Base-by-base conservation (phyloP, 2,113 vertebrate species). In the Pyrgilauda ruficollis region DNA sequence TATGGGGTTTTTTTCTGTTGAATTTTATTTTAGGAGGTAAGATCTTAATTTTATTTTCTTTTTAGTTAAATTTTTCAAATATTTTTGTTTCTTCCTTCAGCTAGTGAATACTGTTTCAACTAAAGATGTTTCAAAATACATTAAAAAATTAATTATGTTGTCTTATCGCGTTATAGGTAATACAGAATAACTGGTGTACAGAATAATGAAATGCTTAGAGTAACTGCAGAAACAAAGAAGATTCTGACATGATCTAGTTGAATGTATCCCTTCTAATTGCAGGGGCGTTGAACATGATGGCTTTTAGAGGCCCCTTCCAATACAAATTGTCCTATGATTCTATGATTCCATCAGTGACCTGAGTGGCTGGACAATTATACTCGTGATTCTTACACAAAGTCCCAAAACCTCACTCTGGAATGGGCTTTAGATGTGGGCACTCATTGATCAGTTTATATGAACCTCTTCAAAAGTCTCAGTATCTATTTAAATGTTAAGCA, bases 311-410 rank as follows among this genome's bases (percentile, higher is more conserved):
- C 10, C 10, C 6, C 4, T 69, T 64, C n/a, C 20, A 53, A 43
- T 8, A 9, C 8, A 35, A 70, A 61, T 26, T 39, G 3, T 59
- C 49, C 20, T 31, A 2, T 43, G n/a, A 43, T 9, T 77, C 21
- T 26, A 5, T 64, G 23, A 41, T 53, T 69, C 13, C 11, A 2
- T 27, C 28, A 24, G 13, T 67, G 37, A 55, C 30, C 6, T 37
- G 12, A 58, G 21, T 30, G 35, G 4, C 27, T 64, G 33, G 2
- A 66, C 7, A 7, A 59, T 76, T 85, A 75, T 16, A 22, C 7
- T 20, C 0, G 0, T 58, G 28, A 24, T 58, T 86, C 23, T 46
- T 30, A 47, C 5, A 73, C 11, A 27, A 3, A 10, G 3, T 41
- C 26, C 22, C 26, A 59, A 72, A 61, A 3, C 1, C 9, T 61